A percentile compares a stretch with the other conserved stretches of the same genome.
Conservation (phyloP, 2,113 vertebrate genomes). For the Neodon shergylaensis region DNA sequence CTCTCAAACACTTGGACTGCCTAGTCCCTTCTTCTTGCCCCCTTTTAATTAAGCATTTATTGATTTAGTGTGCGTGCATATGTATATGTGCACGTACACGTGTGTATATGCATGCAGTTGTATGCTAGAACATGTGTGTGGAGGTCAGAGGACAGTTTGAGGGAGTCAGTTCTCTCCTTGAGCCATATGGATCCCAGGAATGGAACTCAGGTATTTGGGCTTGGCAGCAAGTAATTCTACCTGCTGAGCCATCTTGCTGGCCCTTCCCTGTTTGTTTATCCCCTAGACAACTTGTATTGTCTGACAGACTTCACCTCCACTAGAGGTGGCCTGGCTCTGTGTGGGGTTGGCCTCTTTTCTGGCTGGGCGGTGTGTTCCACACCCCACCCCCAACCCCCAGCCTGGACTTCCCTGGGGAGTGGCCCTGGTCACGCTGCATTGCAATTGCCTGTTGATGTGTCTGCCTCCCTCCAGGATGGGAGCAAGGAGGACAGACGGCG, state of each 20-base stretch:
- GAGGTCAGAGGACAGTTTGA: neutral
- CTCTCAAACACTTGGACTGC: neutral
- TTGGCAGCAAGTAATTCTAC: neutral
- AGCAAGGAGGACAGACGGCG: conserved; percentile 14
- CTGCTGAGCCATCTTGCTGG: neutral
- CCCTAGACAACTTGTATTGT: neutral
- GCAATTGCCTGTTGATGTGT: conserved; percentile 26
- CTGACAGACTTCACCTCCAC: neutral
- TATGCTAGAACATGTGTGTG: neutral
- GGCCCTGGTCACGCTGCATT: neutral
- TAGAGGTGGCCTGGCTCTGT: neutral
- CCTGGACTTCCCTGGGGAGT: conserved; percentile 27
- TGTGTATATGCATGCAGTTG: neutral
- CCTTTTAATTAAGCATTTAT: neutral
- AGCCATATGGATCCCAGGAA: too few relatives aligned
- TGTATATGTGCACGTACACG: too few relatives aligned
- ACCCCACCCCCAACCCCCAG: neutral
- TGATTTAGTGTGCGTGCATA: neutral
- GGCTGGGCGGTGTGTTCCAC: too few relatives aligned
- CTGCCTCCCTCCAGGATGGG: conserved; percentile 30
- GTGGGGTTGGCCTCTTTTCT: neutral
- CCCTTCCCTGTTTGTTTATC: neutral
- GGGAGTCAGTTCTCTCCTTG: neutral
- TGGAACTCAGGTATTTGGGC: neutral
- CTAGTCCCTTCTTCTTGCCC: neutral